Evolutionary conservation across 2,888 invertebrate species (phyloP).

Genomic region (Ferdinandea cuprea): DNA sequence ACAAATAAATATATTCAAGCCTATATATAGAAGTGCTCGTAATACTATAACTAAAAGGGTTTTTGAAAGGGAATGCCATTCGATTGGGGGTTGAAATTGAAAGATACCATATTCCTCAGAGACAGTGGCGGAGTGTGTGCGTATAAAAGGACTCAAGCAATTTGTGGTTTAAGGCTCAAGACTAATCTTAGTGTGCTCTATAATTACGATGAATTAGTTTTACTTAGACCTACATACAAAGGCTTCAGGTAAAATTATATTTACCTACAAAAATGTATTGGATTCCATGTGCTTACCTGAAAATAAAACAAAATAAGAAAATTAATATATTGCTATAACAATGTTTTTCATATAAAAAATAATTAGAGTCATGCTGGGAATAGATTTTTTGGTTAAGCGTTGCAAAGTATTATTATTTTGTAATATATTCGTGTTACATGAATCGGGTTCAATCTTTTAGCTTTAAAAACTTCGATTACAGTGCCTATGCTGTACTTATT

Average conservation of each 20-base stretch:
- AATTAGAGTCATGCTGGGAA: background rate
- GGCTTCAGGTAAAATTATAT: background rate
- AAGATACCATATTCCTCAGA: conserved; percentile 16
- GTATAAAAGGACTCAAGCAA: conserved; percentile 5
- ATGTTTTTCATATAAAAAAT: conserved; percentile 1
- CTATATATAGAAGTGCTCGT: background rate
- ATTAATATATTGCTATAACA: background rate
- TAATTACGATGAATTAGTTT: conserved; percentile 2
- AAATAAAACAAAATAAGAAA: conserved; percentile 22
- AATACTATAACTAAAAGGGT: conserved; percentile 22
- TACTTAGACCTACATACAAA: background rate
- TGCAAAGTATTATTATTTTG: background rate
- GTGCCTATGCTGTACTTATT: no score
- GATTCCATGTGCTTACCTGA: conserved; percentile 39
- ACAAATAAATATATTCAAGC: background rate
- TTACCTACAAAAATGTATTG: conserved; percentile 36
- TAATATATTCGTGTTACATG: conserved; percentile 25
- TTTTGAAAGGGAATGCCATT: conserved; percentile 1
- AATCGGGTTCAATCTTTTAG: conserved; percentile 39
- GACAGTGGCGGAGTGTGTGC: conserved; percentile 1
- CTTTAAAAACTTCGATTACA: no score
- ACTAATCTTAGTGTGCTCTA: conserved; percentile 15
- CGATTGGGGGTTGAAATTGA: background rate
- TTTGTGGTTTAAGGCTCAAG: conserved; percentile 19
- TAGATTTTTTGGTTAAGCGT: background rate